Base-by-base conservation (phyloP, 2,113 vertebrate species). In the Calyptommatus sinebrachiatus region DNA sequence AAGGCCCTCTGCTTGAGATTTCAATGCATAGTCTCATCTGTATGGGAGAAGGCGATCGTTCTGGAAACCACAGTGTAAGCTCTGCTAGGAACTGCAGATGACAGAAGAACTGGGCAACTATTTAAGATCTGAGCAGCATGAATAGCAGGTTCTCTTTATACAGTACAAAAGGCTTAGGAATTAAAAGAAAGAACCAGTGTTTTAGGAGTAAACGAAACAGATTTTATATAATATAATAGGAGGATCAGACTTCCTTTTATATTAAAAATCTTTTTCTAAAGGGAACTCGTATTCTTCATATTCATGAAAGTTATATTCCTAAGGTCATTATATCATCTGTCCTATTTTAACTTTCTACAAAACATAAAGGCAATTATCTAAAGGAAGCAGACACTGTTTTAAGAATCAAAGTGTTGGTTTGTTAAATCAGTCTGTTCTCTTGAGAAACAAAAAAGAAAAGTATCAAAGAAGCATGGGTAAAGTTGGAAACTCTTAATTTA, bases 241-340 rank as follows among this genome's bases (percentile, higher is more conserved):
- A 77, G 21, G 67, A 35, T 26, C 61, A 50, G 9, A 28, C 14
- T 28, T 79, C 14, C 29, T 46, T 62, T 46, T 70, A 29, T 57
- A 18, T 18, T 18, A 50, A 50, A 50, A 50, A 79, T 65, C 41
- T 26, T 65, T 24, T 45, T 65, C 26, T 79, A 65, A 80, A 66
- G 12, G 45, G 28, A 73, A 73, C n/a, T 50, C 35, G 61, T 53
- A 66, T 20, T 80, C 28, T 45, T 66, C 50, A 50, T 60, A 73
- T 50, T 63, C 57, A 67, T 22, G 46, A 80, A 80, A 29, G 29
- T 45, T 41, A 57, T 31, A 22, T 46, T 73, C 28, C n/a, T 67
- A 73, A 73, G 60, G 62, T 80, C 78, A 80, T 26, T 35, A 8
- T 57, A 48, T 41, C 53, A 31, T 70, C 50, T 72, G 60, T 72